These are phyloP conservation scores for Pogonophryne albipinna DNA, from an alignment of 2,797 vertebrate species.

Conservation along the genomic window DNA sequence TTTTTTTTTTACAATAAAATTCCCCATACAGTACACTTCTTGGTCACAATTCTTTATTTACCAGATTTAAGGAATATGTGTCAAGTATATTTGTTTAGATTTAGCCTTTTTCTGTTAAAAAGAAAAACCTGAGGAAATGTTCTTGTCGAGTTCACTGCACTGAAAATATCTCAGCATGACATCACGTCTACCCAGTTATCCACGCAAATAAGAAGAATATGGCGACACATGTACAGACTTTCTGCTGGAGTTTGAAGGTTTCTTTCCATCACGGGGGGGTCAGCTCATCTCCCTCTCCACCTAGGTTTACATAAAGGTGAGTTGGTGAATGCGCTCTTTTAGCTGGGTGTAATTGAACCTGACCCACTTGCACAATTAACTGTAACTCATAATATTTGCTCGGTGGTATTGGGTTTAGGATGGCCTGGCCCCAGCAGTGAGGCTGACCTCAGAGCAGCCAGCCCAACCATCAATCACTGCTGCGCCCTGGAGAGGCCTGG, in stretches of 20 bases:
- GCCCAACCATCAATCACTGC: constrained; percentile 56
- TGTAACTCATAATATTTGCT: constrained; percentile 83
- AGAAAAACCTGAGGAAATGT: too few species aligned
- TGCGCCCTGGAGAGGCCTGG: constrained; percentile 12
- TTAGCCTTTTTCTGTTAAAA: neutral
- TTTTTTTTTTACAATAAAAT: neutral
- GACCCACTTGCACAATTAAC: constrained; percentile 80
- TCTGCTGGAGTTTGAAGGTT: constrained; percentile 21
- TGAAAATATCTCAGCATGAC: constrained; percentile 25
- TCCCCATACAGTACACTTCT: neutral
- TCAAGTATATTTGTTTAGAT: neutral
- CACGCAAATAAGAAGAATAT: constrained; percentile 24
- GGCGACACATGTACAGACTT: neutral
- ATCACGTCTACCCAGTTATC: constrained; percentile 16
- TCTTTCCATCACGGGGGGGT: constrained; percentile 25
- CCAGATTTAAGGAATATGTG: neutral
- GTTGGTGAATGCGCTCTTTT: constrained; percentile 72
- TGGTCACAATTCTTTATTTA: neutral
- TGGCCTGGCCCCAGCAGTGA: constrained; percentile 61
- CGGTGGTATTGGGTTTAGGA: constrained; percentile 69
- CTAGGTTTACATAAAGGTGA: constrained; percentile 47
- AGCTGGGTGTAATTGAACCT: constrained; percentile 75
- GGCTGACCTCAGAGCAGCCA: constrained; percentile 53
- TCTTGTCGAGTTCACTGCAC: neutral
- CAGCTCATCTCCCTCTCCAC: constrained; percentile 47